Base-by-base conservation (phyloP, 2,888 invertebrate species). In the Leucania comma region DNA sequence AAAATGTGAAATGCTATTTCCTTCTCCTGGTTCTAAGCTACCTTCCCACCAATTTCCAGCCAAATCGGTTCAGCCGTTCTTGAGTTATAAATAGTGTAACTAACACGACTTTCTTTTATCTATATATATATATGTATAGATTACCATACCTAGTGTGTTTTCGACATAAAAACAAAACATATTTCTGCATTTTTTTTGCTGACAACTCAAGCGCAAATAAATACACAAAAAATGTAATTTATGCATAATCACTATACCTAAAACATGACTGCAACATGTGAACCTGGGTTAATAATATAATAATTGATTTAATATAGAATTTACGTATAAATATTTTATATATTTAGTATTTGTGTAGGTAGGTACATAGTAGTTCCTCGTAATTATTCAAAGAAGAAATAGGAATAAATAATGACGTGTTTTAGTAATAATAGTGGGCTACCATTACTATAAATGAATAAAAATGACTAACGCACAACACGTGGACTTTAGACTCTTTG, bases 141-240 rank as follows among this genome's bases (percentile, higher is more conserved):
- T 38, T 10, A 29, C 12, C 24, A 54, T 57, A 61, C 3, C 20
- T 57, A 62, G 48, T 42, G 17, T 53, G 32, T 32, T 35, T 29
- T 50, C 9, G 29, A 32, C 38, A 51, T 32, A 73, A 72, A 72
- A 72, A 72, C 48, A 32, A 69, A 68, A 48, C 29, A 60, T 6
- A 46, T 32, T 35, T 38, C 12, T 8, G 1, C 29, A n/a, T 35
- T 17, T 53, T 70, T 76, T 62, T 78, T 72, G 20, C 50, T 46
- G 20, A 60, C 46, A 22, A 38, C 29, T 38, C 17, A 56, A 20
- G n/a, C 54, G 12, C 24, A 56, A 63, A 54, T 62, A 42, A 48
- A 59, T 12, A 9, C 20, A 74, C 50, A 75, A 75, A 74, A 68
- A 57, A 10, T 29, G 20, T 61, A 53, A 56, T 56, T 50, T 60